Evolutionary conservation across 1,140 invertebrate genomes (phyloP).

Genomic region (Bombyx mandarina): DNA sequence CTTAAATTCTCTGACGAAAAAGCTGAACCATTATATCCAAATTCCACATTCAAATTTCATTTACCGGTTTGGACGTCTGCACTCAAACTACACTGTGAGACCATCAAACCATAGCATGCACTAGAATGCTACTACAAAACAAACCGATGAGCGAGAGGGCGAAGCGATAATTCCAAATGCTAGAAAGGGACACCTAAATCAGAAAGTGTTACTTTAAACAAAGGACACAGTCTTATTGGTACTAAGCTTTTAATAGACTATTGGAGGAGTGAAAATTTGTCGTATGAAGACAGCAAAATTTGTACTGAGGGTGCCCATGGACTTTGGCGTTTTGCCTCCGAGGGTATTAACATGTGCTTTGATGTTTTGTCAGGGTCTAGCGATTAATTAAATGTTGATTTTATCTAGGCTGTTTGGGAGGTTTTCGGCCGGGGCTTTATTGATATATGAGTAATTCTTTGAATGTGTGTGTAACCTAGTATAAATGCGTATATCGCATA

Average conservation of each 20-base stretch:
- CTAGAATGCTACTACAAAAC: conserved; percentile 55
- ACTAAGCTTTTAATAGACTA: conserved; percentile 67
- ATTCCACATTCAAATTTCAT: no score
- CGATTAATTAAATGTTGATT: conserved; percentile 62
- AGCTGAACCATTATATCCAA: no score
- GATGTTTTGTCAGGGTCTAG: conserved; percentile 62
- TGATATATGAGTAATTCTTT: no score
- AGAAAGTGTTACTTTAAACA: conserved; percentile 69
- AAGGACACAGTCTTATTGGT: conserved; percentile 68
- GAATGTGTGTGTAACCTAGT: no score
- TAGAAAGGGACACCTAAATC: conserved; percentile 29
- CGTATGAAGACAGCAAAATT: conserved; percentile 56
- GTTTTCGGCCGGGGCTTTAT: no score
- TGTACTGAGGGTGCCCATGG: conserved; percentile 35
- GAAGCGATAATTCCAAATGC: conserved; percentile 11
- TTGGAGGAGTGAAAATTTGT: conserved; percentile 19
- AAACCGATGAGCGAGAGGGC: conserved; percentile 29
- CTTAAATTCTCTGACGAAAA: no score
- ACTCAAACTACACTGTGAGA: not conserved
- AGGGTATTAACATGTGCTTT: conserved; percentile 65
- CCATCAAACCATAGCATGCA: conserved; percentile 58
- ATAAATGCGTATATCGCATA: no score
- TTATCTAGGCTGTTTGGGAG: conserved; percentile 30
- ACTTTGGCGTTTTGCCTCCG: conserved; percentile 59
- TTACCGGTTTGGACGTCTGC: no score